phyloP scores from a whole-genome alignment of 2,888 invertebrate species.

The Melolontha melolontha region DNA sequence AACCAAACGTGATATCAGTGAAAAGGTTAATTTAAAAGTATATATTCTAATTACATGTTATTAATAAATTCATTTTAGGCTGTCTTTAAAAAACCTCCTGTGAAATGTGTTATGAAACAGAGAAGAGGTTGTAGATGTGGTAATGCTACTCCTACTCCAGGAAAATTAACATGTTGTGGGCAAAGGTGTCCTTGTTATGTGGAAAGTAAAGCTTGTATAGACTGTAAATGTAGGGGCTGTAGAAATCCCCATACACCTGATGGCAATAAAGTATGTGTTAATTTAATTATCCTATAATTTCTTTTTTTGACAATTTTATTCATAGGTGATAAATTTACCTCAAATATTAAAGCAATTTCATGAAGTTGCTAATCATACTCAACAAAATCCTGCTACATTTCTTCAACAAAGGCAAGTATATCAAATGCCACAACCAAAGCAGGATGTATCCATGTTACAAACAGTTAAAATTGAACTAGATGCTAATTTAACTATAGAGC shows the following conservation, averaged over 20 bases:
- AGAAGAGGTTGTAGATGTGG: conserved; percentile 90
- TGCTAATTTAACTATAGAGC: conserved; percentile 52
- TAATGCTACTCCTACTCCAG: conserved; percentile 88
- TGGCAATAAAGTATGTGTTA: conserved; percentile 76
- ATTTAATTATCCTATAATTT: neutral
- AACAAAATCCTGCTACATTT: conserved; percentile 29
- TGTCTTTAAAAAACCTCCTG: conserved; percentile 67
- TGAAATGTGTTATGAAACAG: conserved; percentile 65
- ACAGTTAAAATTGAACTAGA: conserved; percentile 56
- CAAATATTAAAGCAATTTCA: conserved; percentile 42
- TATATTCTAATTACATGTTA: neutral
- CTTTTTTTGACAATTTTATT: conserved; percentile 3
- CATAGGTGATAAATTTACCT: conserved; percentile 51
- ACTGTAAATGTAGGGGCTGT: conserved; percentile 93
- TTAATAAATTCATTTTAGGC: conserved; percentile 57
- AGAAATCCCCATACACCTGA: conserved; percentile 89
- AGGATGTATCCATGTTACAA: conserved; percentile 50
- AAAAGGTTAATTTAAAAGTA: conserved; percentile 53
- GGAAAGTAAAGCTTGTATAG: conserved; percentile 87
- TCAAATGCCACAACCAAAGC: conserved; percentile 55
- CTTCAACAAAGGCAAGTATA: conserved; percentile 47
- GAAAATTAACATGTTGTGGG: conserved; percentile 92
- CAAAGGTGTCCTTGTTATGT: conserved; percentile 96
- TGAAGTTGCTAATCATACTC: conserved; percentile 34
- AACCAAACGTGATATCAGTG: conserved; percentile 53